Base-by-base conservation (phyloP, 2,797 vertebrate genomes). In the Trachops cirrhosus region DNA sequence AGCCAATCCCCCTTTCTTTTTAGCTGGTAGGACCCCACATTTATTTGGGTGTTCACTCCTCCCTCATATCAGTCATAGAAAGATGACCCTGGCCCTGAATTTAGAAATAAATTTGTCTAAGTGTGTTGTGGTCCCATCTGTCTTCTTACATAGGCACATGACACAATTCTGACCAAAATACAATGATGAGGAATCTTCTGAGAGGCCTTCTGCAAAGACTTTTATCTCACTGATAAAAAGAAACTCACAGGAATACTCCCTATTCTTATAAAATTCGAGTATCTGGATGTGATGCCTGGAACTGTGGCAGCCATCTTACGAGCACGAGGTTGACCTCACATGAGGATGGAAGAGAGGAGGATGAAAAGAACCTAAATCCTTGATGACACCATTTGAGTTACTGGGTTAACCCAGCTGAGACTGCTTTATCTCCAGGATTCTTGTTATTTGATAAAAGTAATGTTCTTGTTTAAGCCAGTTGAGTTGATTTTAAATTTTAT, bases 401-500 rank as follows among this genome's bases (percentile, higher is more conserved):
- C 16, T 86, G 62, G 22, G 7, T 78, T 68, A 77, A 54, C 18
- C 41, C 39, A 37, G 8, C 21, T 44, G 19, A 19, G 8, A 71
- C 3, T 67, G 29, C 5, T 75, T 90, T 75, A n/a, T 32, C 48
- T 88, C n/a, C 67, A 59, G n/a, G 48, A 90, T 67, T 86, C 52
- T 70, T 78, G 52, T 50, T 86, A 59, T 46, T 80, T 93, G 80
- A n/a, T 48, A 6, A 68, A 74, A 95, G 6, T 78, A 83, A 12
- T 32, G 16, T 52, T 90, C 34, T 70, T 68, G 37, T 79, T 94
- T 64, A 80, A 96, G 39, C 18, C 48, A 10, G 16, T 52, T 86
- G 74, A 67, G 44, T 73, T 75, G 64, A 86, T 22, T 95, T 91
- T 82, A 21, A 87, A 67, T 32, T 78, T 95, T 87, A 86, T 92